These are phyloP conservation scores for Spondyliosoma cantharus DNA, from an alignment of 2,797 vertebrate species.

Conservation along the genomic window DNA sequence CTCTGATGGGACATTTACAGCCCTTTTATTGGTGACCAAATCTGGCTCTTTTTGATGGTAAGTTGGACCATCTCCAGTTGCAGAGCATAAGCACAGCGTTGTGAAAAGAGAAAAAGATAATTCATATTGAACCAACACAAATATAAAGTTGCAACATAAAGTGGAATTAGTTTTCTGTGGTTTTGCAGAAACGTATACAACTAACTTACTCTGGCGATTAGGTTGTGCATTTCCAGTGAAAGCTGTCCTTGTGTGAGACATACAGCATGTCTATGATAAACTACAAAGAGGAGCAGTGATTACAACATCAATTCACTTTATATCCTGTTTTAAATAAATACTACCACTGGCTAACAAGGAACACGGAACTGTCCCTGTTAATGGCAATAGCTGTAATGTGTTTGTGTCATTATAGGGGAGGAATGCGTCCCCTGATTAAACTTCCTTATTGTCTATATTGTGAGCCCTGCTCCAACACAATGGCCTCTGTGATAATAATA, in stretches of 20 bases:
- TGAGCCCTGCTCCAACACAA: constrained; percentile 63
- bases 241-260: background rate
- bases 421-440: constrained; percentile 45
- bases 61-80: no score
- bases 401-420: constrained; percentile 46
- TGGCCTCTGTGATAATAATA: constrained; percentile 65
- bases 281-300: background rate
- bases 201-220: no score
- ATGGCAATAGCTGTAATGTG: constrained; percentile 30
- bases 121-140: no score
- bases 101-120: no score
- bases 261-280: background rate
- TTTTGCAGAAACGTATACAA: no score
- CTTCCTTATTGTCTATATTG: constrained; percentile 66
- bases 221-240: no score
- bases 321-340: constrained; percentile 7
- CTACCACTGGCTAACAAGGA: constrained; percentile 16
- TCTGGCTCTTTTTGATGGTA: no score
- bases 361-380: constrained; percentile 25
- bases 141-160: no score
- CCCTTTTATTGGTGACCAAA: no score
- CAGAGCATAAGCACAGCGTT: no score
- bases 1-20: no score
- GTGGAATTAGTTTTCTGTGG: no score
- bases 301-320: background rate